Conservation (phyloP, 1,140 invertebrate genomes). For the Pseudomyrmex sp. region DNA sequence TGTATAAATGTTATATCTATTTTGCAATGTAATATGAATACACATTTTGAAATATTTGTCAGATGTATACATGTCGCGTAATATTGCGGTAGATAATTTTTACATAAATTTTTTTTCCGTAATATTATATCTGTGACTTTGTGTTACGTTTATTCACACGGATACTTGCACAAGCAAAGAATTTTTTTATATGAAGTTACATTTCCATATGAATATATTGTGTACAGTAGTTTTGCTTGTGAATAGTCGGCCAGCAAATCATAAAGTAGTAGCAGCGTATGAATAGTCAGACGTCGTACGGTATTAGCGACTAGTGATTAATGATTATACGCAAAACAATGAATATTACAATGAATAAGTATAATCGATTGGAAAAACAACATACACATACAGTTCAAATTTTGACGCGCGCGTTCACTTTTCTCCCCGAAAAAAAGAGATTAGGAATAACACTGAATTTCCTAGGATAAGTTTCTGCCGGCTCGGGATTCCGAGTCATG, state of each 20-base stretch:
- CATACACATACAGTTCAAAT: neutral
- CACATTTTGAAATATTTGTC: neutral
- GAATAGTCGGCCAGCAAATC: too few relatives aligned
- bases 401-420: constrained; percentile 9
- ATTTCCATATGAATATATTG: too few relatives aligned
- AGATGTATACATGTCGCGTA: too few relatives aligned
- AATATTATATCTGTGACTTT: neutral
- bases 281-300: too few relatives aligned
- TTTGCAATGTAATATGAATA: neutral
- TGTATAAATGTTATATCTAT: neutral
- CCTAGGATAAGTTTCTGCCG: constrained; percentile 59
- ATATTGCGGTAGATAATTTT: neutral
- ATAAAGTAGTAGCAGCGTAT: too few relatives aligned
- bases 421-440: constrained; percentile 3
- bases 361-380: neutral
- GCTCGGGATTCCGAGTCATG: constrained; percentile 47
- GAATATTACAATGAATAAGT: neutral
- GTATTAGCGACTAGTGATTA: neutral
- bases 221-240: too few relatives aligned
- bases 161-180: too few relatives aligned
- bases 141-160: neutral
- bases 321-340: neutral
- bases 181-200: too few relatives aligned
- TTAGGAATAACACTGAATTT: constrained; percentile 60
- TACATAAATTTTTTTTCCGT: neutral